A percentile compares a stretch with the other conserved stretches of the same genome.
These are phyloP conservation scores for Chalcosyrphus nemorum DNA, from an alignment of 2,888 invertebrate species.

Conservation along the genomic window DNA sequence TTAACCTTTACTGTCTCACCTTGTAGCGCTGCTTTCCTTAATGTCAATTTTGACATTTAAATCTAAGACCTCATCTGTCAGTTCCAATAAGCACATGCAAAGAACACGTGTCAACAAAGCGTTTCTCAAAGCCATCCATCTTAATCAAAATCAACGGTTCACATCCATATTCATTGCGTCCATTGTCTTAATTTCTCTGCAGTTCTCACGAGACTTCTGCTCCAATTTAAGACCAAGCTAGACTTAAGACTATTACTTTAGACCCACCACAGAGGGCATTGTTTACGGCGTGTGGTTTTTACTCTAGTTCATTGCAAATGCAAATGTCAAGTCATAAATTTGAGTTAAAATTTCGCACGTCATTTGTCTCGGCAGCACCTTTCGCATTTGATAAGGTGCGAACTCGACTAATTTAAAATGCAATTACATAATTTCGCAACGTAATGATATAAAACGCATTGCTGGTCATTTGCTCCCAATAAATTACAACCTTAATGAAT, in stretches of 20 bases:
- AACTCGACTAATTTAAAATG: slow-evolving; percentile 62
- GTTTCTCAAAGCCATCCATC: not conserved
- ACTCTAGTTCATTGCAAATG: slow-evolving; percentile 32
- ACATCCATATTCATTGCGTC: not conserved
- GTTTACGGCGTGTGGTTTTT: not conserved
- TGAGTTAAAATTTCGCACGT: slow-evolving; percentile 50
- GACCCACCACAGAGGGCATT: slow-evolving; percentile 5
- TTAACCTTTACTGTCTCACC: no score
- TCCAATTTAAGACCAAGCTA: not conserved
- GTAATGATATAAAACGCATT: slow-evolving; percentile 33
- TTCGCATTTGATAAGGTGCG: not conserved
- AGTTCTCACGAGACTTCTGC: not conserved
- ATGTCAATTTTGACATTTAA: no score
- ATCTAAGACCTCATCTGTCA: not conserved
- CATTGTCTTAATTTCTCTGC: slow-evolving; percentile 37
- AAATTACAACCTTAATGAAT: slow-evolving; percentile 68
- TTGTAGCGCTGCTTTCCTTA: no score
- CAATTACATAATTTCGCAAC: slow-evolving; percentile 58
- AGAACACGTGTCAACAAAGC: not conserved
- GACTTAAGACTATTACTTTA: not conserved
- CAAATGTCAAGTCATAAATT: slow-evolving; percentile 56
- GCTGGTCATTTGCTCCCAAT: slow-evolving; percentile 60
- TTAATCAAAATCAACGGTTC: not conserved
- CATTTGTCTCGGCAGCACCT: slow-evolving; percentile 33
- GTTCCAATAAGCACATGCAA: not conserved